Evolutionary conservation across 1,140 invertebrate species (phyloP).

Genomic region (Lysiphlebus fabarum): DNA sequence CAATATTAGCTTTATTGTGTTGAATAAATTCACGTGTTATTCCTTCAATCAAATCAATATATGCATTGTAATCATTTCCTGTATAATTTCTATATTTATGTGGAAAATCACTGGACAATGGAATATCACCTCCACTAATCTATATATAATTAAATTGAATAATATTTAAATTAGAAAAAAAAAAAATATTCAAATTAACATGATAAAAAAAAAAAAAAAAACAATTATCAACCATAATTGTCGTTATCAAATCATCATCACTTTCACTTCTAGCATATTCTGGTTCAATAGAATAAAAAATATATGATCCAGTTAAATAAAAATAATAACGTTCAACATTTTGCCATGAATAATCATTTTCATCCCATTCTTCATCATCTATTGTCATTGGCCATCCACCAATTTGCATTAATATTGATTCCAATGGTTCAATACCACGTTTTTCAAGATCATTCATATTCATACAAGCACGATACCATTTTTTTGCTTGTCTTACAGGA

Average conservation of each 20-base stretch:
- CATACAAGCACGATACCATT: conserved; percentile 2
- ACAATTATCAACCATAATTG: too few species aligned
- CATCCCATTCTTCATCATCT: conserved; percentile 32
- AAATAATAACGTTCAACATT: conserved; percentile 30
- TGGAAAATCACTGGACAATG: conserved; percentile 9
- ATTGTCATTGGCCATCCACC: conserved; percentile 38
- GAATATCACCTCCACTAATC: background rate
- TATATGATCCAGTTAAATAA: conserved; percentile 22
- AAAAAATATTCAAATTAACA: background rate
- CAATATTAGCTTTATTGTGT: conserved; percentile 16
- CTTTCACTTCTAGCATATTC: background rate
- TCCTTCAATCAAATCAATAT: conserved; percentile 8
- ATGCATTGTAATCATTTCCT: conserved; percentile 9
- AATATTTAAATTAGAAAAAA: background rate
- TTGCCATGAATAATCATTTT: conserved; percentile 30
- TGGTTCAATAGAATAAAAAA: conserved; percentile 18
- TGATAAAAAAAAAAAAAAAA: too few species aligned
- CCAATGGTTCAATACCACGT: conserved; percentile 21
- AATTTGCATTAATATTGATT: conserved; percentile 24
- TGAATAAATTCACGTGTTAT: conserved; percentile 16
- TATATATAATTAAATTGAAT: background rate
- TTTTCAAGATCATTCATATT: background rate
- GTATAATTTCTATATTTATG: conserved; percentile 23
- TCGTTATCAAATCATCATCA: too few species aligned
- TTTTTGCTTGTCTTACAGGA: conserved; percentile 5